phyloP scores from a whole-genome alignment of 2,113 vertebrate species.

The Nerophis lumbriciformis region DNA sequence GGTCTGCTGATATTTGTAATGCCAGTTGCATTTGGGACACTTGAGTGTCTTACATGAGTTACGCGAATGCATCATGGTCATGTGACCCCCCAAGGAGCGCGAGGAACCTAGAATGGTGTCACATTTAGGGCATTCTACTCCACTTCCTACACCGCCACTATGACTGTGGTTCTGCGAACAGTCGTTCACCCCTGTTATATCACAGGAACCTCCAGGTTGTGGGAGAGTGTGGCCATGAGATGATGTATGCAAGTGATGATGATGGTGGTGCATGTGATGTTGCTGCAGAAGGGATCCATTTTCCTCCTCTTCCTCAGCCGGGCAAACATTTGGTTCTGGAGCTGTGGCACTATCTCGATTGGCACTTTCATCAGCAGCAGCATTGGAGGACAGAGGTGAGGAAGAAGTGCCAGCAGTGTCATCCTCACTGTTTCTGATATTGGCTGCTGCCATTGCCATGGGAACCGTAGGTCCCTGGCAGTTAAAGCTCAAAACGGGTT shows the following conservation, averaged over 20 bases:
- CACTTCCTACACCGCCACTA: constrained; percentile 75
- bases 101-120: constrained; percentile 97
- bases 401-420: constrained; percentile 72
- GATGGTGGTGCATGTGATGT: constrained; percentile 74
- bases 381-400: constrained; percentile 68
- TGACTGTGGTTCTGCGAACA: constrained; percentile 89
- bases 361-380: constrained; percentile 94
- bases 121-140: constrained; percentile 97
- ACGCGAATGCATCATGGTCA: constrained; percentile 99
- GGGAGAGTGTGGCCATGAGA: constrained; percentile 72
- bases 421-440: constrained; percentile 85
- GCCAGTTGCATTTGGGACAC: constrained; percentile 99
- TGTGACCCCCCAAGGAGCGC: constrained; percentile 94
- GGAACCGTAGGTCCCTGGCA: constrained; percentile 81
- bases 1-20: constrained; percentile 99
- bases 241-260: constrained; percentile 72
- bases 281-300: constrained; percentile 76
- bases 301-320: constrained; percentile 87
- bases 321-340: constrained; percentile 98
- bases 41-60: constrained; percentile 99
- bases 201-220: constrained; percentile 84
- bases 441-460: constrained; percentile 74
- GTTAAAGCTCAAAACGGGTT: constrained; percentile 96
- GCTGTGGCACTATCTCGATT: constrained; percentile 98
- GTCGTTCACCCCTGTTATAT: constrained; percentile 82